phyloP scores from a whole-genome alignment of 2,888 invertebrate genomes.

The Timema podura region DNA sequence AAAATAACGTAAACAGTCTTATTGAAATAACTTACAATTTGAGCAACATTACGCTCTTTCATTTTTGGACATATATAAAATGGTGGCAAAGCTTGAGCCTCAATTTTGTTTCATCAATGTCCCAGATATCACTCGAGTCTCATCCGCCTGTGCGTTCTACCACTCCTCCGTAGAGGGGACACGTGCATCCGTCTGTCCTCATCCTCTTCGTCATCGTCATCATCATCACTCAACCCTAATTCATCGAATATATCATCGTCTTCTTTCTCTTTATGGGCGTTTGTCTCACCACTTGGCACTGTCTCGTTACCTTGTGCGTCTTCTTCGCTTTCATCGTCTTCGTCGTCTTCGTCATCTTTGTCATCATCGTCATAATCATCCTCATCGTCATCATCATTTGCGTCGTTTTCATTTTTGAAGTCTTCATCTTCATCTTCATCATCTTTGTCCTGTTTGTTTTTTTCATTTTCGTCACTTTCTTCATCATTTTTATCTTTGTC shows the following conservation, averaged over 20 bases:
- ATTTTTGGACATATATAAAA: background rate
- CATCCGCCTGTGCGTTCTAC: slow-evolving; percentile 37
- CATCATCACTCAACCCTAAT: slow-evolving; percentile 27
- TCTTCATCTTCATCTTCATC: background rate
- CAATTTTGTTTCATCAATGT: background rate
- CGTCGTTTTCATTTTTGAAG: background rate
- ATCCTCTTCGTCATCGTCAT: slow-evolving; percentile 27
- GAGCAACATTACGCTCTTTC: background rate
- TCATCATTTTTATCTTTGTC: background rate
- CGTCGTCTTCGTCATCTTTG: slow-evolving; percentile 34
- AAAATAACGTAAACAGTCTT: no score
- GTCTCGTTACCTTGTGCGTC: background rate
- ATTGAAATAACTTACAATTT: background rate
- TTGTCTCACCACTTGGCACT: slow-evolving; percentile 42
- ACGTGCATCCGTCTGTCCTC: background rate
- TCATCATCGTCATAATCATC: slow-evolving; percentile 25
- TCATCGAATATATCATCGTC: slow-evolving; percentile 41
- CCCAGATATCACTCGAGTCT: slow-evolving; percentile 26
- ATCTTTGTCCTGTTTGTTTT: background rate
- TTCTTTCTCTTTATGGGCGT: slow-evolving; percentile 41
- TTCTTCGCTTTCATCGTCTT: slow-evolving; percentile 26
- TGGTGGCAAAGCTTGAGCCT: background rate
- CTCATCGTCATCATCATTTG: slow-evolving; percentile 22
- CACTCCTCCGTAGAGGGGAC: slow-evolving; percentile 25
- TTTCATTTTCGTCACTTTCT: background rate